Base-by-base conservation (phyloP, 2,797 vertebrate species). In the Pygocentrus nattereri region DNA sequence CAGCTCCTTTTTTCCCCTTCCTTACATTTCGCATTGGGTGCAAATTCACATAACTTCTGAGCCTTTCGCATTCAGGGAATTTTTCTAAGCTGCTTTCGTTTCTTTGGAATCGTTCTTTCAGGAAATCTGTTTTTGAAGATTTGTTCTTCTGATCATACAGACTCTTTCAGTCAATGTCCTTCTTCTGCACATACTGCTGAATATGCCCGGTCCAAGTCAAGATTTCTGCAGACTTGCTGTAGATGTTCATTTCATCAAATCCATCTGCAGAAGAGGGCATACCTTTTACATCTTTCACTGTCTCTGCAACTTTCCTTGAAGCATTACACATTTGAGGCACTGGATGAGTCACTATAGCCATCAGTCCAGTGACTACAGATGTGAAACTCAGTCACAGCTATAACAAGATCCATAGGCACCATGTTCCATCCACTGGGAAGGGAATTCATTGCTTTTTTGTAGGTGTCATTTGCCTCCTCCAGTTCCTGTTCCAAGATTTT, bases 391-490 rank as follows among this genome's bases (percentile, higher is more conserved):
- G 59, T n/a, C 1, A 82, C 4, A 1, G 68, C 41, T 44, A 67
- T 74, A 38, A 78, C 79, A 34, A 85, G 27, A 52, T 85, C 77
- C 75, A 85, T 78, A 21, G 56, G 75, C 23, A 84, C 68, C 38
- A 78, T 67, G 7, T 81, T 47, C 79, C 83, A 84, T 11, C 41
- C 41, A 44, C 8, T 44, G 11, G 41, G 41, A 11, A 44, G 7
- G 7, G 41, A 44, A 12, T n/a, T n/a, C n/a, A n/a, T n/a, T n/a
- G n/a, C n/a, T n/a, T n/a, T n/a, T n/a, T n/a, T n/a, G n/a, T n/a
- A 84, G 2, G 34, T 30, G n/a, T n/a, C 18, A 58, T 23, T 7
- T 81, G 49, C n/a, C n/a, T n/a, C n/a, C n/a, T n/a, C n/a, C n/a
- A n/a, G n/a, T n/a, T n/a, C n/a, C 23, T 49, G 4, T 15, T 83